Percentiles rank a stretch among this genome's conserved stretches.
Evolutionary conservation across 1,140 invertebrate genomes (phyloP).

Genomic region (Chironomus tepperi): DNA sequence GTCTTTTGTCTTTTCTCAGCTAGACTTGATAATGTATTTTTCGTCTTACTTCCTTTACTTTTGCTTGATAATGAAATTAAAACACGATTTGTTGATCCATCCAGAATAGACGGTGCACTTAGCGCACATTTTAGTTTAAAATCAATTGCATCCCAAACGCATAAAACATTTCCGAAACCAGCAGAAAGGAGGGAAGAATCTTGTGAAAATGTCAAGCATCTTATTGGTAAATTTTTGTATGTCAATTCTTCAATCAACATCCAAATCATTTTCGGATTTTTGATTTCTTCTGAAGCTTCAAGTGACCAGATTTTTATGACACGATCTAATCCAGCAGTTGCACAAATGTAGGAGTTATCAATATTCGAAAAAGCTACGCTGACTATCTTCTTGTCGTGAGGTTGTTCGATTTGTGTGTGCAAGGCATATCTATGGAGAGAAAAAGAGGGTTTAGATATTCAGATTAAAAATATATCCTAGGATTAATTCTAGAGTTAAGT

Average conservation of each 20-base stretch:
- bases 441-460: constrained; percentile 25
- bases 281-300: constrained; percentile 44
- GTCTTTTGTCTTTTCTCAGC: constrained; percentile 32
- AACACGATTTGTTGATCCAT: constrained; percentile 34
- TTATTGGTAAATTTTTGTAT: constrained; percentile 50
- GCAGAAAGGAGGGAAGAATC: constrained; percentile 70
- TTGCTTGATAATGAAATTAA: constrained; percentile 31
- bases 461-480: constrained; percentile 18
- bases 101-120: constrained; percentile 31
- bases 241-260: constrained; percentile 52
- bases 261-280: constrained; percentile 50
- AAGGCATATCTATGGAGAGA: constrained; percentile 51
- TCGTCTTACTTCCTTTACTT: constrained; percentile 29
- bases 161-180: constrained; percentile 58
- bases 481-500: constrained; percentile 5
- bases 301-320: constrained; percentile 67
- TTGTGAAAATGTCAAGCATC: constrained; percentile 54
- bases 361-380: constrained; percentile 53
- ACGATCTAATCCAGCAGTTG: constrained; percentile 58
- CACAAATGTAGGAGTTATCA: constrained; percentile 42
- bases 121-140: constrained; percentile 47
- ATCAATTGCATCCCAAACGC: constrained; percentile 55
- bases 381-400: constrained; percentile 56
- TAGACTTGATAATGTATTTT: constrained; percentile 28
- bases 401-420: constrained; percentile 63